Base-by-base conservation (phyloP, 2,797 vertebrate species). In the Hydrolagus colliei region DNA sequence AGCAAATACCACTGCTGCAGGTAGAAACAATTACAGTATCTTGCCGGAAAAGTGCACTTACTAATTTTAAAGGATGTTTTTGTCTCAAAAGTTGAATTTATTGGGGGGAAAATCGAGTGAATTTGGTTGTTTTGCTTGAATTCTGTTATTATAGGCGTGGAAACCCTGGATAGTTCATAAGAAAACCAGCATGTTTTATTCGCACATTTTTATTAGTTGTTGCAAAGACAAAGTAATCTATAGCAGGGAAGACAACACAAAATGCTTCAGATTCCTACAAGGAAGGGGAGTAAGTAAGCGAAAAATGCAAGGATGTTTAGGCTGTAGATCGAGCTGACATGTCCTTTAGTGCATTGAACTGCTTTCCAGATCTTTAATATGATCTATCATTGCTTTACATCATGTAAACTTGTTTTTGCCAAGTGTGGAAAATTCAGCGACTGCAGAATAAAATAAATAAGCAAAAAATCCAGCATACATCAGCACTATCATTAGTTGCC, bases 161-260 rank as follows among this genome's bases (percentile, higher is more conserved):
- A 22, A 71, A 84, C 12, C 78, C 32, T 84, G 62, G 18, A 68
- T 71, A 68, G 41, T 84, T 84, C 79, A 84, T 90, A 92, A 89
- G 80, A 88, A 88, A 82, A 89, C 87, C 2, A 86, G 84, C 87
- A 59, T 86, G 16, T 88, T 90, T 92, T 89, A 92, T 93, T 93
- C 91, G 93, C 92, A 92, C 41, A 52, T 52, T 93, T 93, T 94
- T 93, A 94, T 94, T 94, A 94, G 90, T 93, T 92, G 93, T 93
- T 93, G 91, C 92, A 92, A 92, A 93, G 92, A 91, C 91, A 93
- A 93, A 94, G 92, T 90, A 92, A 93, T 91, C 89, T 92, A 92
- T 90, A 90, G 89, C 88, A 88, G 87, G 88, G 87, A 88, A 91
- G 89, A 91, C 91, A 93, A 93, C 92, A 93, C 91, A 93, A 93